Evolutionary conservation across 2,113 vertebrate species (phyloP), one percentile per base, ranked within the genome.

Genomic region (Puntigrus tetrazona): DNA sequence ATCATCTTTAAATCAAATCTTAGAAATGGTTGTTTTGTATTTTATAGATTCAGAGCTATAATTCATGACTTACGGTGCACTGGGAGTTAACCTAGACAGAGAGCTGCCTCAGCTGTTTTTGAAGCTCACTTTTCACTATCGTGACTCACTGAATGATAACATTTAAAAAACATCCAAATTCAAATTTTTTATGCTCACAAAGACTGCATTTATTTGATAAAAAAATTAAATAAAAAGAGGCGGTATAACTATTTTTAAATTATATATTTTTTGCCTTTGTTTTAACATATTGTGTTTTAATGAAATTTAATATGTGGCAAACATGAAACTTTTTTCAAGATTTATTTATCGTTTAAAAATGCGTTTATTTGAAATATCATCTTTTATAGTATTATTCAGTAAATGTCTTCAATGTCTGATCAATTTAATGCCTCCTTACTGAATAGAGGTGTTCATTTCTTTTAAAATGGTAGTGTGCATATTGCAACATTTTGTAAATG

Each of bases 21-120:
- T 20, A 67, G 43, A 34, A 81, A 69, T 52, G 29, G 25, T 29
- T 45, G 29, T 52, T 31, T 69, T 70, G 47, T 69, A 45, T 82
- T 55, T 81, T 55, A 38, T 82, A 82, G 43, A 70, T 55, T 55
- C 27, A 7, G 27, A 65, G 59, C 10, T 67, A n/a, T 38, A 70
- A 82, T 70, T 52, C 45, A 82, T 82, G 59, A 31, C 29, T 36
- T 36, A 14, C 1, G 22, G 18, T 70, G 45, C 29, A 55, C 31
- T 52, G 79, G 27, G 43, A 50, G 38, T 50, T 69, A 65, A 45
- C 57, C 38, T 31, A 63, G 43, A 52, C 61, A 81, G 20, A 31
- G 3, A 47, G 63, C 61, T 69, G 25, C 10, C 43, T 81, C 41
- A 52, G 79, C 59, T 55, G 29, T 36, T 36, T 57, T 57, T 57